Evolutionary conservation across 2,797 vertebrate genomes (phyloP).

Genomic region (Tenualosa ilisha): DNA sequence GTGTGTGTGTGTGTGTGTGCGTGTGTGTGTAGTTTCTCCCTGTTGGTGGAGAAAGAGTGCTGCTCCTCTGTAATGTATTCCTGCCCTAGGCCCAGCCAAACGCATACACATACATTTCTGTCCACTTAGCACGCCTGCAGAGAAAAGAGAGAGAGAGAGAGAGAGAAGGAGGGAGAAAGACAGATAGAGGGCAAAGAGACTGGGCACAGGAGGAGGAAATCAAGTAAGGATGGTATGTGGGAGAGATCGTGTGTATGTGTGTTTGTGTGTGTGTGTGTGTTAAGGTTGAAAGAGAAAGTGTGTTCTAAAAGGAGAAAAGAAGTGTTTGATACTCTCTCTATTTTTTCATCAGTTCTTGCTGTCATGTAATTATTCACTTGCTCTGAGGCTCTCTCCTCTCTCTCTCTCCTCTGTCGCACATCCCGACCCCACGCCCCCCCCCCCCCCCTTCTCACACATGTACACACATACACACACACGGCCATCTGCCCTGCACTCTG

Average conservation of each 20-base stretch:
- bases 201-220: neutral
- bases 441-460: neutral
- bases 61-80: neutral
- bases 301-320: too few relatives aligned
- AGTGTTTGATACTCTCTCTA: too few relatives aligned
- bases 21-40: neutral
- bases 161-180: neutral
- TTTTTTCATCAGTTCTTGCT: too few relatives aligned
- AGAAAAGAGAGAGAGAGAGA: neutral
- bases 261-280: neutral
- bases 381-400: too few relatives aligned
- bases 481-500: slow-evolving; percentile 2
- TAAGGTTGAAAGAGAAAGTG: neutral
- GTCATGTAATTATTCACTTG: too few relatives aligned
- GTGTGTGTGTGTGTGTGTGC: neutral
- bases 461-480: neutral
- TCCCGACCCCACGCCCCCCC: too few relatives aligned
- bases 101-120: slow-evolving; percentile 49
- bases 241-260: neutral
- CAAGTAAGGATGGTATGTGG: neutral
- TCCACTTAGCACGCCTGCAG: slow-evolving; percentile 40
- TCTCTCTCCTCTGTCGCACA: too few relatives aligned
- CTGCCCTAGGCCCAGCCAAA: slow-evolving; percentile 47
- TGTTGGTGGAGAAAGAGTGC: neutral
- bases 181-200: neutral